Evolutionary conservation across 1,140 invertebrate species (phyloP), one percentile per base, ranked within the genome.

Genomic region (Trachymyrmex septentrionalis): DNA sequence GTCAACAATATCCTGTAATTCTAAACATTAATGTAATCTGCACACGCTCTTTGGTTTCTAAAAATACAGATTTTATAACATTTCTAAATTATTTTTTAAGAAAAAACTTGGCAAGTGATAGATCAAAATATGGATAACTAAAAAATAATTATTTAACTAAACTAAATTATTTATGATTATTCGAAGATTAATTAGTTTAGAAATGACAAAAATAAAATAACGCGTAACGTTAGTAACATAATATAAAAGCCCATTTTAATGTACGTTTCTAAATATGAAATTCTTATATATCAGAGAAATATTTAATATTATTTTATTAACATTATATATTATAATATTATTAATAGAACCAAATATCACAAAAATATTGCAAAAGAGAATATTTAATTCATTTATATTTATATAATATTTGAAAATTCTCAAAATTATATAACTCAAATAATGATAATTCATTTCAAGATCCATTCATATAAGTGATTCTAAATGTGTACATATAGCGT

Each of bases 371-470:
- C 30, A 34, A 34, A 34, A 38, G 34, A 27, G 3, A 34, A 63
- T 1, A 1, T 19, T 63, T 34, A 64, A 64, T 34, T 64, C 19
- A 64, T 34, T 34, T 34, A 34, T 34, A 34, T 34, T 34, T 5
- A 34, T 34, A n/a, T n/a, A n/a, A n/a, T n/a, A 34, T 34, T 34
- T 64, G 16, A 27, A 64, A 30, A 38, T 38, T 66, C 9, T 38
- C 10, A 3, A 12, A 48, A 34, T 59, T 57, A 27, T 61, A 34
- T 34, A 34, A 34, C 30, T 34, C 30, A 6, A 34, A 34, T 34
- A 30, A 30, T 30, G 14, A 77, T 63, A 27, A 63, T 2, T 77
- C 10, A 63, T 21, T 77, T 48, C 27, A 59, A 59, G 63, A 44
- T 2, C 12, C 5, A 38, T 48, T 63, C 16, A 48, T 48, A n/a